Evolutionary conservation across 2,888 invertebrate species (phyloP).

Genomic region (Portevinia maculata): DNA sequence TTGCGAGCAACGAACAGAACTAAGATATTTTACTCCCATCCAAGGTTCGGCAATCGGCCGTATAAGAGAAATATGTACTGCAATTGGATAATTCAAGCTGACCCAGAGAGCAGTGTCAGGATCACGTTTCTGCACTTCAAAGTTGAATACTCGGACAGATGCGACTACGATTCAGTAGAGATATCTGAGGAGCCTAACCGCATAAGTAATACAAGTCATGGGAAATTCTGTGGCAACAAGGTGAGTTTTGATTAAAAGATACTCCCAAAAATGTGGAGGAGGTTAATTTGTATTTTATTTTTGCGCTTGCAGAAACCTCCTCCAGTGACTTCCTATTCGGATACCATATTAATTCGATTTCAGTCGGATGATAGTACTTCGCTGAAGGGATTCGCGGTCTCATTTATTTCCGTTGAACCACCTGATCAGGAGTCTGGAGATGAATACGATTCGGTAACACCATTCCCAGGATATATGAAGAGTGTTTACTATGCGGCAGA

Average conservation of each 20-base stretch:
- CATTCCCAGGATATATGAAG: constrained; percentile 82
- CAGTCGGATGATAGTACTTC: constrained; percentile 95
- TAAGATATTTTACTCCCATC: constrained; percentile 96
- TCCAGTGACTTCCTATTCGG: constrained; percentile 94
- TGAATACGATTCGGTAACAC: constrained; percentile 79
- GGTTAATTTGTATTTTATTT: background rate
- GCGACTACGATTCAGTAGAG: constrained; percentile 96
- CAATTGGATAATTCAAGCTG: constrained; percentile 96
- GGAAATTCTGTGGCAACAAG: constrained; percentile 93
- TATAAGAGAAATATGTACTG: constrained; percentile 96
- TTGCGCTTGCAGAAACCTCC: constrained; percentile 88
- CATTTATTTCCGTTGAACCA: constrained; percentile 89
- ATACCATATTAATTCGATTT: constrained; percentile 93
- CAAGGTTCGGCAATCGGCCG: constrained; percentile 94
- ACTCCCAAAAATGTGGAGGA: background rate
- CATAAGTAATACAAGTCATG: constrained; percentile 85
- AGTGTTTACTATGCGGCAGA: constrained; percentile 76
- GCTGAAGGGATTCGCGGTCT: constrained; percentile 95
- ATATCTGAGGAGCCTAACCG: constrained; percentile 92
- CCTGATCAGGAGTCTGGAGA: constrained; percentile 82
- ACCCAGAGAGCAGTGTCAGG: constrained; percentile 90
- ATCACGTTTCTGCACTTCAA: constrained; percentile 90
- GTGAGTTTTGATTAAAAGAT: constrained; percentile 83
- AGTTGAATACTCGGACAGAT: constrained; percentile 93
- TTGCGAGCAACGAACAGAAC: constrained; percentile 90